Evolutionary conservation across 2,797 vertebrate genomes (phyloP).

Genomic region (Gila robusta): DNA sequence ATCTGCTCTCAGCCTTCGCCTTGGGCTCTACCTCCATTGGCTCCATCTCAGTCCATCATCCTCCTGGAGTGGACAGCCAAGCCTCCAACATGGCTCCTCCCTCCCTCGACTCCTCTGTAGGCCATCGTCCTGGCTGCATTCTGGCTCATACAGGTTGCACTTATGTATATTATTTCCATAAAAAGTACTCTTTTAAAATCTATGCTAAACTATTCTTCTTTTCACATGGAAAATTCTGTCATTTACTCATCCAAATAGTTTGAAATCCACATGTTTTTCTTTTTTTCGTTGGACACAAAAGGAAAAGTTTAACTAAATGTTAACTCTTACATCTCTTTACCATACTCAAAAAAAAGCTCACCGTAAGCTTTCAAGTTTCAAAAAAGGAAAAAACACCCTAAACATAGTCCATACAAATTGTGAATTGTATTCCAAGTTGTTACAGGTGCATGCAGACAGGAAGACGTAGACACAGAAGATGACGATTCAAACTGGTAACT

Average conservation of each 20-base stretch:
- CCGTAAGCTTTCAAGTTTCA: neutral
- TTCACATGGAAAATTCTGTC: neutral
- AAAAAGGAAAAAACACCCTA: neutral
- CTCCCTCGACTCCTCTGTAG: neutral
- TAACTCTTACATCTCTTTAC: neutral
- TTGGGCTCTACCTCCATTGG: neutral
- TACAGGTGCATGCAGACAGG: too few relatives aligned
- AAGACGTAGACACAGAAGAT: too few relatives aligned
- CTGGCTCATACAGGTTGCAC: neutral
- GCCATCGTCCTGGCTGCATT: neutral
- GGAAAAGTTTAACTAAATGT: neutral
- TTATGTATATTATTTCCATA: too few relatives aligned
- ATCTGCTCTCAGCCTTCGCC: too few relatives aligned
- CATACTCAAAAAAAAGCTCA: too few relatives aligned
- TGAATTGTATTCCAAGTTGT: neutral
- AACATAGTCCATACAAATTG: neutral
- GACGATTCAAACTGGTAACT: too few relatives aligned
- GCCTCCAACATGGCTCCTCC: neutral
- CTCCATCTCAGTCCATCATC: neutral
- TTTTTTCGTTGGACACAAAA: neutral
- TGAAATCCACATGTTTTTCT: neutral
- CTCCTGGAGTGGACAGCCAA: neutral
- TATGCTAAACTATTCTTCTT: neutral
- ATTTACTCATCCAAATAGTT: neutral
- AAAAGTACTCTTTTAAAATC: too few relatives aligned